Conservation (phyloP, 1,140 invertebrate genomes). For the Cotesia chilonis region DNA sequence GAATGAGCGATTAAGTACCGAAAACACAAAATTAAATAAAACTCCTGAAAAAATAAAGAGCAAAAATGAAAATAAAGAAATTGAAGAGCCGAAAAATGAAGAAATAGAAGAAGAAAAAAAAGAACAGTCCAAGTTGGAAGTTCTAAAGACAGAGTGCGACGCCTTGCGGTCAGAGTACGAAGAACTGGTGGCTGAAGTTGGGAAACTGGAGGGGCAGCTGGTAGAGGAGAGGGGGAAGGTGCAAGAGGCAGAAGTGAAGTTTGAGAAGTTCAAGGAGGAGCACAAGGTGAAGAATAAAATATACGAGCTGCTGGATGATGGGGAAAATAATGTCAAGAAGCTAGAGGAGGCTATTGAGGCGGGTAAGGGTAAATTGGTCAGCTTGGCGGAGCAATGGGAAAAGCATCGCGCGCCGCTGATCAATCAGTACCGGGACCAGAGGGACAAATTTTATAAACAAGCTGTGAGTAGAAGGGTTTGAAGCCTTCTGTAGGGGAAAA, state of each 20-base stretch:
- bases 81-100: constrained; percentile 3
- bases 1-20: constrained; percentile 41
- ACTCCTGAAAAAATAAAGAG: background rate
- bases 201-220: constrained; percentile 56
- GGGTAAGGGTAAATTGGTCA: constrained; percentile 70
- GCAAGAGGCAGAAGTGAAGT: constrained; percentile 60
- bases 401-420: constrained; percentile 73
- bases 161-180: constrained; percentile 53
- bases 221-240: constrained; percentile 47
- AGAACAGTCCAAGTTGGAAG: constrained; percentile 43
- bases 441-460: constrained; percentile 69
- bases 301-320: constrained; percentile 71
- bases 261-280: constrained; percentile 61
- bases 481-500: too few species aligned
- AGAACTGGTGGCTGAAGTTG: constrained; percentile 55
- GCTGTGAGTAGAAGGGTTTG: constrained; percentile 62
- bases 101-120: constrained; percentile 36
- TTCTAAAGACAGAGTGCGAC: constrained; percentile 56
- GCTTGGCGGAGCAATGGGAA: constrained; percentile 76
- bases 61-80: background rate
- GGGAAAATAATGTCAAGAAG: constrained; percentile 73
- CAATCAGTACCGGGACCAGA: constrained; percentile 70
- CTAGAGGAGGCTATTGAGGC: constrained; percentile 70
- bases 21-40: background rate
- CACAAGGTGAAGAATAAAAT: constrained; percentile 71